Conservation (phyloP, 2,113 vertebrate species). For the Sinosuthora webbiana region DNA sequence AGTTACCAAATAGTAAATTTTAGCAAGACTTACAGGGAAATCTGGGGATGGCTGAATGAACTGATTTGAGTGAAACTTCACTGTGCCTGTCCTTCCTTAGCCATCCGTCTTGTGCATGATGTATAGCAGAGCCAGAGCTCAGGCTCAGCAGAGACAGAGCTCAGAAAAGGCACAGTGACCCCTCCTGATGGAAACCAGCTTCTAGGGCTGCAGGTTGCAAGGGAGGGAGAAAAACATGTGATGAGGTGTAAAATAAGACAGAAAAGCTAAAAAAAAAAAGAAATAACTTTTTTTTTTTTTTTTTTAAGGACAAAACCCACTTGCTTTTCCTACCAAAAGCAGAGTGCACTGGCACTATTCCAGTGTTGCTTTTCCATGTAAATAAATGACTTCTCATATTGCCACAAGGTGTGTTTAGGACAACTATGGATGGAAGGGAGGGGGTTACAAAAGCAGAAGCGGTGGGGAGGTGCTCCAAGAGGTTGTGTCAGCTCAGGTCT, state of each 20-base stretch:
- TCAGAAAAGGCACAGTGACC: not conserved
- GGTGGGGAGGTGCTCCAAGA: not conserved
- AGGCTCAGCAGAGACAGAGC: not conserved
- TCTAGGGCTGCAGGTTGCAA: not conserved
- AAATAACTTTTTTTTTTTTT: not conserved
- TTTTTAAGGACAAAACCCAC: not conserved
- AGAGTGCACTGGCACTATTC: not conserved
- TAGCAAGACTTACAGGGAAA: not conserved
- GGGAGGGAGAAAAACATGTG: not conserved
- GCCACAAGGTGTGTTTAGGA: not conserved
- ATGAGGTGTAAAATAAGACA: not conserved
- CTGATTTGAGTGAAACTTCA: not conserved
- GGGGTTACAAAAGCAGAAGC: not conserved
- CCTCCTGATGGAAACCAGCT: not conserved
- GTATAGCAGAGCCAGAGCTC: not conserved
- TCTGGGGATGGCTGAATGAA: not conserved
- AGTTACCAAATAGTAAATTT: not conserved
- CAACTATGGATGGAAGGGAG: not conserved
- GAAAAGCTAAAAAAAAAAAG: not conserved
- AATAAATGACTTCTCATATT: not conserved
- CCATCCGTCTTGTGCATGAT: accelerated
- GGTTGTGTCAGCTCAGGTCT: not conserved
- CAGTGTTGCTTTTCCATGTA: not conserved
- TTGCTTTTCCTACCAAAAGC: not conserved
- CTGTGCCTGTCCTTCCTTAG: not conserved